These are phyloP conservation scores for Noctua janthe DNA, from an alignment of 2,888 invertebrate genomes.

Conservation along the genomic window DNA sequence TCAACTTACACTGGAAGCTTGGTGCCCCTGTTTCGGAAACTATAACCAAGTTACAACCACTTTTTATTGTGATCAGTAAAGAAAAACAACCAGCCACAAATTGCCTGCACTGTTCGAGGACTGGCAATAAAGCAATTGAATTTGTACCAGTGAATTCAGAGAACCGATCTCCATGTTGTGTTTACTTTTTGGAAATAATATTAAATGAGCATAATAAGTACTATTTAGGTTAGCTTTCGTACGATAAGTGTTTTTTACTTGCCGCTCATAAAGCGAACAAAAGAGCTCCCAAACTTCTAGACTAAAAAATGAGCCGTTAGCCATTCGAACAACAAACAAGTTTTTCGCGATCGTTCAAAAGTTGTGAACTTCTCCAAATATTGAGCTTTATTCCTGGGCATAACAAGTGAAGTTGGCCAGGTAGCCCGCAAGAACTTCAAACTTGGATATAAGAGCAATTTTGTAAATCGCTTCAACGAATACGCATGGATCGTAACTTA, in stretches of 20 bases:
- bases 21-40: conserved; percentile 70
- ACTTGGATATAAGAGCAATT: conserved; percentile 78
- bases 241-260: conserved; percentile 37
- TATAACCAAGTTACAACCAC: conserved; percentile 74
- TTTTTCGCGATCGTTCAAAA: conserved; percentile 60
- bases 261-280: conserved; percentile 39
- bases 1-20: conserved; percentile 63
- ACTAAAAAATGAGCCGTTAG: conserved; percentile 55
- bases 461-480: conserved; percentile 81
- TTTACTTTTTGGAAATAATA: conserved; percentile 21
- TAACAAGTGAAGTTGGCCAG: conserved; percentile 74
- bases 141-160: conserved; percentile 6
- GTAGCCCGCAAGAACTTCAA: conserved; percentile 74
- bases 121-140: conserved; percentile 69
- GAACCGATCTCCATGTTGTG: conserved; percentile 18
- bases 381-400: conserved; percentile 73
- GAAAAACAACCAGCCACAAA: conserved; percentile 78
- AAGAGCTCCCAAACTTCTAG: conserved; percentile 41
- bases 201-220: conserved; percentile 16
- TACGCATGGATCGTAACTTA: conserved; percentile 78
- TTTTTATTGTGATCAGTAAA: conserved; percentile 80
- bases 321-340: conserved; percentile 64
- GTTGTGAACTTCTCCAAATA: conserved; percentile 69
- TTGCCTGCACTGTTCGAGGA: conserved; percentile 71
- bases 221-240: neutral